Evolutionary conservation across 1,140 invertebrate genomes (phyloP).

Genomic region (Trinorchestia longiramus): DNA sequence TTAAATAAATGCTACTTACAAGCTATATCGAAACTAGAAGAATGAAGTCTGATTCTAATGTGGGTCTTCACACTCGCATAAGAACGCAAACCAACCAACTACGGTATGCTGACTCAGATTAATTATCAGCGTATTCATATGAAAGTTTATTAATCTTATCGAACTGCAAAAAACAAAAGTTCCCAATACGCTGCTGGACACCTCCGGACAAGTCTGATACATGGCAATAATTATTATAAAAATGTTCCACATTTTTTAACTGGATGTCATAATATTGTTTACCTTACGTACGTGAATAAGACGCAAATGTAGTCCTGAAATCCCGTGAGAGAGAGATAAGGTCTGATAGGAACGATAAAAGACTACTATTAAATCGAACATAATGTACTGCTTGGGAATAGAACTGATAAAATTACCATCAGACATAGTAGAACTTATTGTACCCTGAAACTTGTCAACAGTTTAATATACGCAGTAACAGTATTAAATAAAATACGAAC

Average conservation of each 20-base stretch:
- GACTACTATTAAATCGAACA: background rate
- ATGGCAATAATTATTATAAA: background rate
- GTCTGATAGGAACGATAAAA: background rate
- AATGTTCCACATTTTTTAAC: background rate
- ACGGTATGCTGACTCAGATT: too few species aligned
- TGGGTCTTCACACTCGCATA: too few species aligned
- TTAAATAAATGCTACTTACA: too few species aligned
- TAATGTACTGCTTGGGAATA: background rate
- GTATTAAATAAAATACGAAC: background rate
- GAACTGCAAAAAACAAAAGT: too few species aligned
- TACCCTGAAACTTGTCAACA: background rate
- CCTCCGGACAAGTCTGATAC: background rate
- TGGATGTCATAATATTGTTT: background rate
- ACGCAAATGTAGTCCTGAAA: background rate
- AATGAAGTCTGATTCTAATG: too few species aligned
- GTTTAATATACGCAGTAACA: background rate
- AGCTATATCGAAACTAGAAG: too few species aligned
- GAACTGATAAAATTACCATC: background rate
- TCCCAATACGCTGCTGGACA: background rate
- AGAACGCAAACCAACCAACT: too few species aligned
- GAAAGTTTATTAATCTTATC: too few species aligned
- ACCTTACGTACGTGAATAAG: background rate
- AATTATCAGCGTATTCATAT: too few species aligned
- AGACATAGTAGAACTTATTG: background rate
- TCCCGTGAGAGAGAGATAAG: background rate